Evolutionary conservation across 2,113 vertebrate species (phyloP).

Genomic region (Acrocephalus kingi): DNA sequence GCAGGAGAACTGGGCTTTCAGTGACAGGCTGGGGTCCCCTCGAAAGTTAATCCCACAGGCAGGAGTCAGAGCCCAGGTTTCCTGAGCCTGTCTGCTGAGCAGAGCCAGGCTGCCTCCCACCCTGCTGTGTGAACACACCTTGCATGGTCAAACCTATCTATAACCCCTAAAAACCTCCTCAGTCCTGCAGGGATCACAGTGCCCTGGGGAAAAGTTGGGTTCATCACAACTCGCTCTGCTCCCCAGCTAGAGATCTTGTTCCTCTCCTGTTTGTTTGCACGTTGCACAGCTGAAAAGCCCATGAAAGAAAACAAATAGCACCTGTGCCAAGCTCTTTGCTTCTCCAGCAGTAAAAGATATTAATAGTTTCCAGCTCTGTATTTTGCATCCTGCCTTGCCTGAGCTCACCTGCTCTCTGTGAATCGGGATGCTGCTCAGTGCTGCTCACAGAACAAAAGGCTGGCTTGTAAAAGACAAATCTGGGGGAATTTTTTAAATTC

Average conservation of each 20-base stretch:
- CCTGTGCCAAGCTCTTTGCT: not conserved
- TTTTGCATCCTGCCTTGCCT: constrained; percentile 6
- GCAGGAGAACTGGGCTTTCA: not conserved
- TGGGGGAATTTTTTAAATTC: constrained; percentile 60
- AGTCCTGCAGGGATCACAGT: rapidly evolving
- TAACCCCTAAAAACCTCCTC: not conserved
- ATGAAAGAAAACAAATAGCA: constrained; percentile 47
- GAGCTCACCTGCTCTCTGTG: constrained; percentile 52
- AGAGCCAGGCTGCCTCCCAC: not conserved
- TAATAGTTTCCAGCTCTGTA: constrained; percentile 41
- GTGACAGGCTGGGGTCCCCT: constrained; percentile 26
- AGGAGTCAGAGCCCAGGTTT: constrained; percentile 9
- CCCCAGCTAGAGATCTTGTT: not conserved
- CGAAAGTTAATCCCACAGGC: not conserved
- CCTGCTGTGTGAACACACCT: not conserved
- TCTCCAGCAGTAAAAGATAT: constrained; percentile 45
- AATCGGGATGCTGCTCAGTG: not conserved
- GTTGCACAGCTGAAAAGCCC: not conserved
- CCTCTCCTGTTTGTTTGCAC: not conserved
- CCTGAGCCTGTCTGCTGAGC: constrained; percentile 21
- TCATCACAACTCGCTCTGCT: not conserved
- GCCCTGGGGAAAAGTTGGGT: not conserved
- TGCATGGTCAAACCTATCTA: rapidly evolving
- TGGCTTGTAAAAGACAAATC: constrained; percentile 57
- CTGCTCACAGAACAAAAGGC: constrained; percentile 22